Conservation (phyloP, 2,797 vertebrate genomes). For the Lycodopsis pacificus region DNA sequence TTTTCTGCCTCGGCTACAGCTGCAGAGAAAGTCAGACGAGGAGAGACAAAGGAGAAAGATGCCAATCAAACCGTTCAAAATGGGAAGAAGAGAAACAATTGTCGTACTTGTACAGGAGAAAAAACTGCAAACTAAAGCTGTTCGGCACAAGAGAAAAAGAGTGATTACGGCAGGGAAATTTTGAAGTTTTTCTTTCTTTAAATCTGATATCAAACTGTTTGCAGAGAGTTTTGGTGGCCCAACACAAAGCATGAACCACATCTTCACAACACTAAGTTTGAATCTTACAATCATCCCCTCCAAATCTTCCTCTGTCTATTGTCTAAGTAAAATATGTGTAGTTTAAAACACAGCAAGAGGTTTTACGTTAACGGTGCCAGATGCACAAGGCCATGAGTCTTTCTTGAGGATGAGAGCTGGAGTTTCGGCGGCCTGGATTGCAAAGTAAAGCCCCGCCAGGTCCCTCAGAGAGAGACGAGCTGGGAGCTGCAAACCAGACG, state of each 20-base stretch:
- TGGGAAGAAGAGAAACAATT: background rate
- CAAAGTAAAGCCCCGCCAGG: background rate
- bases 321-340: conserved; percentile 10
- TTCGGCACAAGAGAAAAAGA: background rate
- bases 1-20: conserved; percentile 18
- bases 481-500: conserved; percentile 57
- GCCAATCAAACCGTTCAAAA: conserved; percentile 11
- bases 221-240: background rate
- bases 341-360: conserved; percentile 30
- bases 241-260: background rate
- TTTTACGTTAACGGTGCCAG: conserved; percentile 16
- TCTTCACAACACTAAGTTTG: background rate
- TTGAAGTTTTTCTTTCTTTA: background rate
- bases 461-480: conserved; percentile 33
- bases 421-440: conserved; percentile 18
- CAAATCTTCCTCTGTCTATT: background rate
- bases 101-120: background rate
- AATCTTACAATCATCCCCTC: background rate
- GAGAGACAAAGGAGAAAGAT: conserved; percentile 11
- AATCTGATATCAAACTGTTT: conserved; percentile 10
- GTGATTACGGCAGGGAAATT: background rate
- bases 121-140: background rate
- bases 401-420: conserved; percentile 26
- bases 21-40: conserved; percentile 23
- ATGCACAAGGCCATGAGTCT: conserved; percentile 34